Base-by-base conservation (phyloP, 1,140 invertebrate genomes). In the Drosophila nigromelanica region DNA sequence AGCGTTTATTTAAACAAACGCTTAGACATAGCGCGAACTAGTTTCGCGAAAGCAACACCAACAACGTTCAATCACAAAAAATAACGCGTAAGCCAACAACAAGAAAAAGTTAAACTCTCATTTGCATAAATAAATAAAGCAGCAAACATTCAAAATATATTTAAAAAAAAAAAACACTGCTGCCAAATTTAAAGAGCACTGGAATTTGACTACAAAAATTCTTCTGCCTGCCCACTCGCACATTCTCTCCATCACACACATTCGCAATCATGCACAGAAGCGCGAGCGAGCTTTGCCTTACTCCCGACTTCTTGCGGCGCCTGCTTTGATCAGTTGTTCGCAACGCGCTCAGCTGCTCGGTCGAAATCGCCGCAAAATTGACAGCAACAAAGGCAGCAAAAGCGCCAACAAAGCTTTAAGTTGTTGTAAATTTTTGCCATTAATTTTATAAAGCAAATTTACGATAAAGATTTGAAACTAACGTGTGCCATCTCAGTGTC, bases 381-480 rank as follows among this genome's bases (percentile, higher is more conserved):
- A 87, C 83, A 87, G 75, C 83, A 87, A 73, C 51, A 77, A 64
- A 5, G 18, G 63, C 50, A 73, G 42, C 33, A 51, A 48, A 47
- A 66, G 24, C 35, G 30, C 18, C 56, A 45, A 43, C 27, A n/a
- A 51, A 82, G 63, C 61, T 71, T 60, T 54, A 35, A 78, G 70
- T 87, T 87, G 82, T 79, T 87, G 82, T 87, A 87, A 87, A 87
- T 87, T 87, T 87, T 87, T 87, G 82, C 83, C 67, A 73, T 68
- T 54, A 79, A 33, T 33, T 7, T 68, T 70, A 73, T 48, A 67
- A 55, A 59, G 60, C 59, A 56, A 54, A 71, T 64, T 68, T 62
- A 55, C 62, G 40, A 12, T 48, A 68, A 58, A 66, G 56, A 47
- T 56, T 33, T 6, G 39, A 39, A 67, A 12, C 50, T 51, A 72